These are phyloP conservation scores for Apocrypta bakeri DNA, from an alignment of 1,140 invertebrate species.

Conservation along the genomic window DNA sequence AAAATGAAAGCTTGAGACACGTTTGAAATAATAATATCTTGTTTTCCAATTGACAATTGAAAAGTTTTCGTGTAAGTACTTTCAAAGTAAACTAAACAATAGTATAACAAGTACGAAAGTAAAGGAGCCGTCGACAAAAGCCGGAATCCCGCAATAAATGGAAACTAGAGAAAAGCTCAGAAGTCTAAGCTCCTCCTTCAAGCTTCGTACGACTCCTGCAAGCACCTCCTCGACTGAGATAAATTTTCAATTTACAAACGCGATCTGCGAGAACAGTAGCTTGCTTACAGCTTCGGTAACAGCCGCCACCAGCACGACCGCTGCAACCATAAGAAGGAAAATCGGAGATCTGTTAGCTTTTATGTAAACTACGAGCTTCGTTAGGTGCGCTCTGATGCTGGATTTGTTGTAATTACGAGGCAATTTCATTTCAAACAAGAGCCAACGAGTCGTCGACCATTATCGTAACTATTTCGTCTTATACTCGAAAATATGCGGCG, in stretches of 20 bases:
- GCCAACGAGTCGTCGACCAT: neutral
- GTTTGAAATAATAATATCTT: too few species aligned
- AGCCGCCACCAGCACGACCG: neutral
- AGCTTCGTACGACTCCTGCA: neutral
- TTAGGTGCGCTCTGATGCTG: neutral
- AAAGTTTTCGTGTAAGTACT: too few species aligned
- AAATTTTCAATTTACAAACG: constrained; percentile 41
- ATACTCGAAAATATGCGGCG: neutral
- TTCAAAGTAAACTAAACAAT: neutral
- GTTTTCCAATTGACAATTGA: too few species aligned
- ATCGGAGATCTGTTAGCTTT: neutral
- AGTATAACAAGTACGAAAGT: too few species aligned
- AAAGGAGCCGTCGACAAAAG: neutral
- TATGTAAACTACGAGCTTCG: constrained; percentile 41
- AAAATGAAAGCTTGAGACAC: too few species aligned
- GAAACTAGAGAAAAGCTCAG: neutral
- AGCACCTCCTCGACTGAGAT: neutral
- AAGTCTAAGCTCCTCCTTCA: neutral
- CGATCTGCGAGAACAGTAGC: neutral
- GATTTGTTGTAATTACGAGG: constrained; percentile 32
- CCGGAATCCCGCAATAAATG: neutral
- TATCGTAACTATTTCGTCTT: neutral
- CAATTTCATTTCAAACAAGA: constrained; percentile 16
- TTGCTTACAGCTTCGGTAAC: neutral
- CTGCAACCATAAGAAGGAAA: neutral